These are phyloP conservation scores for Papilio elwesi DNA, from an alignment of 2,888 invertebrate species.

Conservation along the genomic window DNA sequence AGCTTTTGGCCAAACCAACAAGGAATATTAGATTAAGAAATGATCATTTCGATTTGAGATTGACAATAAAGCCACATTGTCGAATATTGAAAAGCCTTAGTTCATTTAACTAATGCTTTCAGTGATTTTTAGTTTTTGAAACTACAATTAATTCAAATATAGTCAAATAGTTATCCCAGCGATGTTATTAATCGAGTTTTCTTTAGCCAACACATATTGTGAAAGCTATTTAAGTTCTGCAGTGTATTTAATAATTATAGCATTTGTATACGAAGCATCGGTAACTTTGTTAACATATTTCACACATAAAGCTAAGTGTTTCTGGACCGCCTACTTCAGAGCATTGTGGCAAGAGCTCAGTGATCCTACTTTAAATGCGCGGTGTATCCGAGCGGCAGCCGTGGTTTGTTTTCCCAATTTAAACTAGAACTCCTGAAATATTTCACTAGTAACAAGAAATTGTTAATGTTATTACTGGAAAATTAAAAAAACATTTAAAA, in stretches of 20 bases:
- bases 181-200: no score
- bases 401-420: slow-evolving; percentile 19
- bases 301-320: neutral
- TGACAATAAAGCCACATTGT: no score
- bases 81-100: no score
- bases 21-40: no score
- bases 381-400: neutral
- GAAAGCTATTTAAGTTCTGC: neutral
- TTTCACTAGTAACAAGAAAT: neutral
- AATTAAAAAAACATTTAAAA: neutral
- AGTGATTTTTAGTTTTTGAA: no score
- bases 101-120: no score
- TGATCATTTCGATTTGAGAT: no score
- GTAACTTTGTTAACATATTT: slow-evolving; percentile 3
- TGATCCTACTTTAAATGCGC: slow-evolving; percentile 19
- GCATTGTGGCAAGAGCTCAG: slow-evolving; percentile 7
- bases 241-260: neutral
- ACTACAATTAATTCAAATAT: no score
- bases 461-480: neutral
- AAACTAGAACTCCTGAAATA: slow-evolving; percentile 6
- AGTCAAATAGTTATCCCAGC: no score
- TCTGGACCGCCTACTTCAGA: slow-evolving; percentile 1
- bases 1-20: no score
- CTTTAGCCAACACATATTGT: no score
- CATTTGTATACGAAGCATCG: neutral